Percentiles rank a stretch among this genome's conserved stretches.
Conservation (phyloP, 2,113 vertebrate genomes). For the Quiscalus mexicanus region DNA sequence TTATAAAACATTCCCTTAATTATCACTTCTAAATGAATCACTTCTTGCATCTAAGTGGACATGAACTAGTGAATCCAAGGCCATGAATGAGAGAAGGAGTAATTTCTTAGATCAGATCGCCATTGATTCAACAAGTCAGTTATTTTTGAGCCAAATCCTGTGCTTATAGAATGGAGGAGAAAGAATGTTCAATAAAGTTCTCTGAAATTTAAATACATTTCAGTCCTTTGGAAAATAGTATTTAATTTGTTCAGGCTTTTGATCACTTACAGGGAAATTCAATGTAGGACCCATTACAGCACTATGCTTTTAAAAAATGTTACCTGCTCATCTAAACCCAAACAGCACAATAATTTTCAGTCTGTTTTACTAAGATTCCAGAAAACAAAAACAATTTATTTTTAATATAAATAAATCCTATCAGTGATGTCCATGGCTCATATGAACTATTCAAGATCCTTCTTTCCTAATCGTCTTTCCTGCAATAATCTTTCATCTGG, state of each 20-base stretch:
- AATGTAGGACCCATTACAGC: background rate
- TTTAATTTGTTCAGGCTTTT: background rate
- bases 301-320: background rate
- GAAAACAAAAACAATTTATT: constrained; percentile 49
- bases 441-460: constrained; percentile 59
- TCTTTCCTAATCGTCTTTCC: constrained; percentile 54
- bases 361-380: constrained; percentile 18
- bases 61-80: background rate
- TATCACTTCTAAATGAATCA: background rate
- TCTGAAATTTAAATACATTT: background rate
- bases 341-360: background rate
- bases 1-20: background rate
- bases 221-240: background rate
- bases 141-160: background rate
- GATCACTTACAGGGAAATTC: background rate
- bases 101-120: background rate
- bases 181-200: background rate
- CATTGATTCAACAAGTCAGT: background rate
- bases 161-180: background rate
- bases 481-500: constrained; percentile 72
- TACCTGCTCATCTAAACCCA: background rate
- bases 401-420: constrained; percentile 47
- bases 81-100: background rate
- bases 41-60: background rate
- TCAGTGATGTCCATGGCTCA: background rate